phyloP scores from a whole-genome alignment of 2,113 vertebrate genomes.

The Pithys albifrons region DNA sequence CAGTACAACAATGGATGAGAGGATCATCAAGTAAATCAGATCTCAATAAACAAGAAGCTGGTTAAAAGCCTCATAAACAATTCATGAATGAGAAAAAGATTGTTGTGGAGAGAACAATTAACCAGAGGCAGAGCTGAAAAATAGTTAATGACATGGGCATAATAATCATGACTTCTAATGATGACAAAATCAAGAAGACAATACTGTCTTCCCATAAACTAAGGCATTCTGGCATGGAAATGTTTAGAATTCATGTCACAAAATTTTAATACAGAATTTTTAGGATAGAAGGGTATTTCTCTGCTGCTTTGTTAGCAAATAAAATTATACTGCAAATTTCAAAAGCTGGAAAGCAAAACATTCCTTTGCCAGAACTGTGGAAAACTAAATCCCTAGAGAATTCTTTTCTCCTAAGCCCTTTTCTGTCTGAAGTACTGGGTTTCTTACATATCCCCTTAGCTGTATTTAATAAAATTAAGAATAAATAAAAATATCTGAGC shows the following conservation, averaged over 20 bases:
- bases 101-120: constrained; percentile 4
- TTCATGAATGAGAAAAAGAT: constrained; percentile 29
- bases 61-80: constrained; percentile 48
- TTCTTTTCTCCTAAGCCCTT: background rate
- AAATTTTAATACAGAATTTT: background rate
- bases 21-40: background rate
- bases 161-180: background rate
- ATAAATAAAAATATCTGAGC: background rate
- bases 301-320: background rate
- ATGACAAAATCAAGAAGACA: background rate
- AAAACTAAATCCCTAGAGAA: background rate
- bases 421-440: background rate
- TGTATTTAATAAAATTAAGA: background rate
- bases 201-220: background rate
- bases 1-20: background rate
- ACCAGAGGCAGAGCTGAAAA: background rate
- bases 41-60: background rate
- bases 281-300: background rate
- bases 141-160: background rate
- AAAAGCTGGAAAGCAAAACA: background rate
- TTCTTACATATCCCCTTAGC: background rate
- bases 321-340: background rate
- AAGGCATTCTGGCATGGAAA: background rate
- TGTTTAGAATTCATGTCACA: background rate
- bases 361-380: background rate